phyloP scores from a whole-genome alignment of 2,113 vertebrate genomes.

The Malurus melanocephalus region DNA sequence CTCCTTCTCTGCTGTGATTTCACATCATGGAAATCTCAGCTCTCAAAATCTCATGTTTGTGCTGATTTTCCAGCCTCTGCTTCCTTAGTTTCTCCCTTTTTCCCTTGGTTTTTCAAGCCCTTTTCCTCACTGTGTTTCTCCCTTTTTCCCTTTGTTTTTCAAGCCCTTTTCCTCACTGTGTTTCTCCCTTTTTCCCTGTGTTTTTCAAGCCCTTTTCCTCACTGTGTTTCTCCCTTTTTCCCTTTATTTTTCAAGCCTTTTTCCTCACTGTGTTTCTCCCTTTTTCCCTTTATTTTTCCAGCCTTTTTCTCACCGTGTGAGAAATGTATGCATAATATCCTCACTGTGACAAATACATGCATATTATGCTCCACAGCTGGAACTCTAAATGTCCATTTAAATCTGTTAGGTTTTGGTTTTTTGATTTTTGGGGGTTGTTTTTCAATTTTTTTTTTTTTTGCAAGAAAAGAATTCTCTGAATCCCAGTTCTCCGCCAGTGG shows the following conservation, averaged over 20 bases:
- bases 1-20: background rate
- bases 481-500: background rate
- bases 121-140: rapidly evolving
- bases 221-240: background rate
- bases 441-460: background rate
- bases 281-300: background rate
- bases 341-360: too few relatives aligned
- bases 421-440: background rate
- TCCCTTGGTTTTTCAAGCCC: background rate
- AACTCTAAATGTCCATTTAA: rapidly evolving
- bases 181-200: rapidly evolving
- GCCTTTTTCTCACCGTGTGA: too few relatives aligned
- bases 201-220: background rate
- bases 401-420: background rate
- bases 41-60: background rate
- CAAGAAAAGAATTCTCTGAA: background rate
- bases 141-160: rapidly evolving
- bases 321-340: too few relatives aligned
- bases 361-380: rapidly evolving
- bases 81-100: background rate
- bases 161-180: rapidly evolving
- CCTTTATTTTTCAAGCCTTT: background rate
- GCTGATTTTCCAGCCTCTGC: background rate
- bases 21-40: rapidly evolving
- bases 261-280: background rate